Base-by-base conservation (phyloP, 2,888 invertebrate genomes). In the Eueremaeus valkanovi region DNA sequence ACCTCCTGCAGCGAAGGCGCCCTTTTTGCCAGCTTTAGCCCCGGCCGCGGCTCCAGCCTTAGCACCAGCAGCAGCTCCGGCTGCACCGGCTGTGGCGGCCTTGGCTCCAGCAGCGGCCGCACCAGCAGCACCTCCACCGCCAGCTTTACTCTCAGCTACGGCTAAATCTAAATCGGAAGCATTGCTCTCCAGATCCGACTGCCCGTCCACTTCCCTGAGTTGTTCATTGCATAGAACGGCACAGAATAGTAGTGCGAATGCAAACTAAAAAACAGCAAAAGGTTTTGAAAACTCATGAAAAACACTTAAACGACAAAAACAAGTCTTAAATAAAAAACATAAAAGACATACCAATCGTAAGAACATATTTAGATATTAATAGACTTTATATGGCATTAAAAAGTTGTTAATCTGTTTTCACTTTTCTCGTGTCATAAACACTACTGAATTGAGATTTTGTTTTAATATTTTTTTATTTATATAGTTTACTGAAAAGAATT, bases 81-180 rank as follows among this genome's bases (percentile, higher is more conserved):
- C 72, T 0, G 72, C 72, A 21, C 72, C 72, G 5, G 72, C 72
- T 72, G 24, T 49, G 16, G 72, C 72, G 27, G 45, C 63, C 29
- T 72, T 72, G 45, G 42, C 63, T 18, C 63, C 63, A 1, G 63
- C 63, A 36, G 63, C 63, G 0, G 63, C 63, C 0, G 63, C 63
- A 8, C 13, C 63, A 5, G 11, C 63, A 33, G 33, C 63, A n/a
- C 33, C 63, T 16, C 33, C 63, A 11, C 63, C 63, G 6, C 16
- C 36, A 36, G 5, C 63, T 18, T 36, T 36, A 13, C 33, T 33
- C 29, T 63, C 63, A 21, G 63, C 63, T 21, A 63, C 63, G n/a
- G 63, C 33, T 63, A 63, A 63, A 21, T 63, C 63, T 18, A n/a
- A 36, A 6, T 63, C 63, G 0, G 63, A 63, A 29, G 63, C 63